Percentiles rank a stretch among this genome's conserved stretches.
phyloP scores from a whole-genome alignment of 2,113 vertebrate genomes.

The Daphoenositta chrysoptera region DNA sequence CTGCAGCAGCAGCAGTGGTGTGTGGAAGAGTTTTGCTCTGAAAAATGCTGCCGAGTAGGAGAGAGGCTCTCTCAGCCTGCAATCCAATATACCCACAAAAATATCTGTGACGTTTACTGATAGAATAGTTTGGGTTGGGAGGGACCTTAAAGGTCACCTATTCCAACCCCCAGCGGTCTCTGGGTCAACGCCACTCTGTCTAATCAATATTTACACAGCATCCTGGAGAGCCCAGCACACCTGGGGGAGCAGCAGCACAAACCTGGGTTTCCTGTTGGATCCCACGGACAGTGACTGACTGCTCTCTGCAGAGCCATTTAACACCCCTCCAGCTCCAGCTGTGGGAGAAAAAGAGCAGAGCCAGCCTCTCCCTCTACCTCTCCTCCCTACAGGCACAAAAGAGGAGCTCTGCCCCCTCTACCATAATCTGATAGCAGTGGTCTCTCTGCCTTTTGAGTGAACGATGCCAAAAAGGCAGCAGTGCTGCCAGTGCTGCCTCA shows the following conservation, averaged over 20 bases:
- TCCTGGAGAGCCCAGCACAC: not conserved
- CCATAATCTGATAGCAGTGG: not conserved
- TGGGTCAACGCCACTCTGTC: not conserved
- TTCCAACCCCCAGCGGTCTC: not conserved
- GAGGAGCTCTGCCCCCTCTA: not conserved
- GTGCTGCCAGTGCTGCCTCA: not conserved
- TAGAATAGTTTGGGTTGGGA: not conserved
- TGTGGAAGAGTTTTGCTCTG: not conserved
- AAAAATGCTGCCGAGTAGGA: not conserved
- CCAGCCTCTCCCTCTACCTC: not conserved
- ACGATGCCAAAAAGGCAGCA: not conserved
- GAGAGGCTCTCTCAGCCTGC: not conserved
- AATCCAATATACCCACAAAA: not conserved
- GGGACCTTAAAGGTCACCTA: not conserved
- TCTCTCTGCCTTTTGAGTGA: not conserved
- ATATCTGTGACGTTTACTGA: not conserved
- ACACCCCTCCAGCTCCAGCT: not conserved
- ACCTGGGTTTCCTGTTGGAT: not conserved
- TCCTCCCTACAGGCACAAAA: not conserved
- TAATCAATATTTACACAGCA: not conserved
- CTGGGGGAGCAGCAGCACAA: not conserved
- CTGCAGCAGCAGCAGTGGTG: not conserved
- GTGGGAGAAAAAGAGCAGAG: not conserved
- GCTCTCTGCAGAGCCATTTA: not conserved
- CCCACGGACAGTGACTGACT: not conserved